These are phyloP conservation scores for Sitodiplosis mosellana DNA, from an alignment of 1,140 invertebrate species.

Conservation along the genomic window DNA sequence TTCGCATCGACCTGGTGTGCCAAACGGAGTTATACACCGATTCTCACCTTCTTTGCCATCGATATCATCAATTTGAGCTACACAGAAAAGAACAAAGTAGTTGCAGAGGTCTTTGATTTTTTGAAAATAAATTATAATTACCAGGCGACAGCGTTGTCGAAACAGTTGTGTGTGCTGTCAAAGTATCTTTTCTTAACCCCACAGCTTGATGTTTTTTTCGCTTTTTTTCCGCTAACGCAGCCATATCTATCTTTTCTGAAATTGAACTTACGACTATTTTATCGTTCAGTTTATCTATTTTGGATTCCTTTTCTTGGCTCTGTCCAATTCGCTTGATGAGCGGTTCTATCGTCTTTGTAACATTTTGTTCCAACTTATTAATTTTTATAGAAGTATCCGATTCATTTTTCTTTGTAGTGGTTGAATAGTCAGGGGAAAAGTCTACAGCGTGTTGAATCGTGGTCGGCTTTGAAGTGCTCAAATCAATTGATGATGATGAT, in stretches of 20 bases:
- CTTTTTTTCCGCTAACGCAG: not conserved
- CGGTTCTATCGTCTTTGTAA: slow-evolving; percentile 58
- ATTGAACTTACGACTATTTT: not conserved
- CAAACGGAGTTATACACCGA: slow-evolving; percentile 62
- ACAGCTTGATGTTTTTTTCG: slow-evolving; percentile 4
- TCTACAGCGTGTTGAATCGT: slow-evolving; percentile 20
- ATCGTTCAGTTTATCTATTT: not conserved
- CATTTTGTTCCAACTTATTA: slow-evolving; percentile 59
- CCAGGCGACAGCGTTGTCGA: no score
- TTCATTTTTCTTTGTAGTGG: slow-evolving; percentile 26
- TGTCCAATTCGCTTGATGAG: slow-evolving; percentile 32
- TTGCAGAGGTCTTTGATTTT: no score
- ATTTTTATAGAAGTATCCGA: slow-evolving; percentile 58
- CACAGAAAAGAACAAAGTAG: not conserved
- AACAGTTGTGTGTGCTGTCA: no score
- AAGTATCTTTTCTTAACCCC: not conserved
- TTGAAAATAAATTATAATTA: no score
- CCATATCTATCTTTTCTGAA: not conserved
- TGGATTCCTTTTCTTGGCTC: not conserved
- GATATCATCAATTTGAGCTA: not conserved
- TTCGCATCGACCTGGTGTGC: slow-evolving; percentile 59
- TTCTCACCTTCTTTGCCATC: slow-evolving; percentile 22
- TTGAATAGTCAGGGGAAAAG: not conserved
- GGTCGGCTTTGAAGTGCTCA: slow-evolving; percentile 13
- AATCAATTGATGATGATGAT: no score